Percentiles rank a stretch among this genome's conserved stretches.
Conservation (phyloP, 2,797 vertebrate species). For the Gambelia wislizenii region DNA sequence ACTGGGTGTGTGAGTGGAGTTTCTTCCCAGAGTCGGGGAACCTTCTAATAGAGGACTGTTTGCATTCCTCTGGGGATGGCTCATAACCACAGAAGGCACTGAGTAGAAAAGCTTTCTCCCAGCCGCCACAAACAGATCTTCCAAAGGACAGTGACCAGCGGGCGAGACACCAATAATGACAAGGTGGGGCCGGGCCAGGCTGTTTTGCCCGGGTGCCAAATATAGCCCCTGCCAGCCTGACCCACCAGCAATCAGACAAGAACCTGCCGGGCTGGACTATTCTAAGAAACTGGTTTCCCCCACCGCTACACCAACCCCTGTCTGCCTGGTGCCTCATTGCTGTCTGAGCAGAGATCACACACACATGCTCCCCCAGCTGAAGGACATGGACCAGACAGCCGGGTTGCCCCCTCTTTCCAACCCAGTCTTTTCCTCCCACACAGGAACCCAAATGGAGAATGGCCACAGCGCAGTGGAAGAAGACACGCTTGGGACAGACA, state of each 20-base stretch:
- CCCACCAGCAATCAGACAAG: constrained; percentile 9
- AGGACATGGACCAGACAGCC: neutral
- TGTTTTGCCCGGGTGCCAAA: constrained; percentile 7
- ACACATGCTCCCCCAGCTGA: neutral
- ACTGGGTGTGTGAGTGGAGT: neutral
- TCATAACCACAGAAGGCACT: constrained; percentile 35
- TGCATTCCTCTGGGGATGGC: constrained; percentile 29
- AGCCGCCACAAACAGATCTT: neutral
- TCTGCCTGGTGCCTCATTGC: neutral
- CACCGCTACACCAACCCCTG: neutral
- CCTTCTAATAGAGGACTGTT: neutral
- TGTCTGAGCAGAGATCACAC: neutral
- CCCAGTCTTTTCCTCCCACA: neutral
- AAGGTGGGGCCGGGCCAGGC: neutral
- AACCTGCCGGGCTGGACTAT: neutral
- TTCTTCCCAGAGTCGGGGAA: neutral
- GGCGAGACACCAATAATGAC: constrained; percentile 33
- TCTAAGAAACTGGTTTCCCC: neutral
- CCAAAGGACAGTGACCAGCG: neutral
- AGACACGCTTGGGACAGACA: neutral
- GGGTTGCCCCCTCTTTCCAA: neutral
- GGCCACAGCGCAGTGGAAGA: neutral
- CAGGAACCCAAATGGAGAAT: neutral
- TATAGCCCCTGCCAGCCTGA: neutral
- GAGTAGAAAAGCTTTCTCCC: neutral